These are phyloP conservation scores for Pollachius pollachius DNA, from an alignment of 2,113 vertebrate genomes.

Conservation along the genomic window DNA sequence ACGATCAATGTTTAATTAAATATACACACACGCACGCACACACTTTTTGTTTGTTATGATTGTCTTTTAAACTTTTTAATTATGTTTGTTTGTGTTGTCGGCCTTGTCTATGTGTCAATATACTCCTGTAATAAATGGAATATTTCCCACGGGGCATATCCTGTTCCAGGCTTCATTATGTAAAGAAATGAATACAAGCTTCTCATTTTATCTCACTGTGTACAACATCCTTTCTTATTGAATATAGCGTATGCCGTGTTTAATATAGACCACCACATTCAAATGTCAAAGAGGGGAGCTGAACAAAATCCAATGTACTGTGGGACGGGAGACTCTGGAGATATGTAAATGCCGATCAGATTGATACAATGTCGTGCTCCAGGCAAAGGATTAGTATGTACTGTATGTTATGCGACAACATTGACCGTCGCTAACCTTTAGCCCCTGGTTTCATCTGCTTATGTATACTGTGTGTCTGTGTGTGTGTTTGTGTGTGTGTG, in stretches of 20 bases:
- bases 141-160: slow-evolving; percentile 55
- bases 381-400: slow-evolving; percentile 42
- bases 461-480: slow-evolving; percentile 29
- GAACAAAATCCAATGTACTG: slow-evolving; percentile 3
- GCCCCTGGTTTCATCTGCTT: slow-evolving; percentile 40
- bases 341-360: slow-evolving; percentile 6
- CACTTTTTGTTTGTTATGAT: slow-evolving; percentile 8
- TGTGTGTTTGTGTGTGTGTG: slow-evolving; percentile 5
- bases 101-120: slow-evolving; percentile 5
- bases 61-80: slow-evolving; percentile 42
- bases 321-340: slow-evolving; percentile 12
- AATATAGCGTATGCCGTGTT: slow-evolving; percentile 37
- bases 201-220: slow-evolving; percentile 26
- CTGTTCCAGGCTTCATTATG: slow-evolving; percentile 51
- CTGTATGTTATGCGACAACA: slow-evolving; percentile 46
- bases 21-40: neutral
- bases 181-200: slow-evolving; percentile 33
- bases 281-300: slow-evolving; percentile 10
- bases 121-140: slow-evolving; percentile 50
- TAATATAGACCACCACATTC: slow-evolving; percentile 28
- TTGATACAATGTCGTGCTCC: slow-evolving; percentile 15
- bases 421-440: slow-evolving; percentile 32
- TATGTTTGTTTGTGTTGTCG: slow-evolving; percentile 22
- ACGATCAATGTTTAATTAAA: no score
- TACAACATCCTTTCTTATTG: slow-evolving; percentile 31